Evolutionary conservation across 2,888 invertebrate species (phyloP), one percentile per base, ranked within the genome.

Genomic region (Phengaris alcon): DNA sequence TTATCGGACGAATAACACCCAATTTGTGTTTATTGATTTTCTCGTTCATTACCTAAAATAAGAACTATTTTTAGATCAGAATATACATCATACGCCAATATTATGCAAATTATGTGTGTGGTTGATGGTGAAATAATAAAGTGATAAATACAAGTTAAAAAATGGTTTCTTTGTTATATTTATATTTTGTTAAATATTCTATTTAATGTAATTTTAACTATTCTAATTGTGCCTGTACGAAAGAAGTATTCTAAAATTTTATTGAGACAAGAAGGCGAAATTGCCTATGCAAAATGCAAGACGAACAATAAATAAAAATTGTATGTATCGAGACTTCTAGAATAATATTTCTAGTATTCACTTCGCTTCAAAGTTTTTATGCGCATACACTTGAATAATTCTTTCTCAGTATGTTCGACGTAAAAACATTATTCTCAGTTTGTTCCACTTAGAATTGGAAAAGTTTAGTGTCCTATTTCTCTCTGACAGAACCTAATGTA

Each of bases 331-430:
- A 59, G 59, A 22, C 35, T 22, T 59, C 10, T 22, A 22, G 10
- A 64, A 64, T 12, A 52, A 52, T 64, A 64, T 64, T 64, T 64
- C 64, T 64, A 44, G 35, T 64, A 64, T 64, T 64, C 64, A 64
- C 35, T 44, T 10, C 2, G 64, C 64, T 35, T 12, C 9, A 64
- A 64, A 64, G 64, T 64, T 64, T 64, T 13, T 64, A 35, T 64
- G 64, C 64, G 13, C 78, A 13, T 78, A 76, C 5, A 78, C 52
- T 13, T 55, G 44, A n/a, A 75, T 77, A 3, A 51, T 22, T 44
- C 15, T 35, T 22, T 77, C 76, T 2, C 76, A 64, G 35, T 64
- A 64, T 64, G 64, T 64, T 44, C 35, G 12, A 64, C 64, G 64
- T 44, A 64, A 35, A 64, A 64, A 64, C 64, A 64, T 64, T 64